A percentile compares a stretch with the other conserved stretches of the same genome.
phyloP scores from a whole-genome alignment of 2,888 invertebrate genomes.

The Linhomoeus sp. region DNA sequence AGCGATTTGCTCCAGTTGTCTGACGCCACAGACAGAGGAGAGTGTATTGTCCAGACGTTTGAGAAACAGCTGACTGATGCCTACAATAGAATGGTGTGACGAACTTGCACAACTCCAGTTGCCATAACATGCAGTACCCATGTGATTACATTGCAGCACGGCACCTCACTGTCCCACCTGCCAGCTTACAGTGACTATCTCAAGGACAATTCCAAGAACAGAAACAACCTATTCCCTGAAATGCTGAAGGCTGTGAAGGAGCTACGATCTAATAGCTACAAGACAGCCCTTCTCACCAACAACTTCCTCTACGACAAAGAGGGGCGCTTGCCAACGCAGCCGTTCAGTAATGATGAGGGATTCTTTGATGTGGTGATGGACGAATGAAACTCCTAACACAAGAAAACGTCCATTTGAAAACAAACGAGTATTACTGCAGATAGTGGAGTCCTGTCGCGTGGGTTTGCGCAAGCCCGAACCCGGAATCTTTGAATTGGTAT shows the following conservation, averaged over 20 bases:
- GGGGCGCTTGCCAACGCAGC: conserved; percentile 11
- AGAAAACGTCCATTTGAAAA: too few relatives aligned
- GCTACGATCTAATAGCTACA: conserved; percentile 29
- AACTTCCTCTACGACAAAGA: conserved; percentile 27
- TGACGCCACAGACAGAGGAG: conserved; percentile 28
- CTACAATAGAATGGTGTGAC: conserved; percentile 26
- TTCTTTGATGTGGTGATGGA: too few relatives aligned
- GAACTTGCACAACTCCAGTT: too few relatives aligned
- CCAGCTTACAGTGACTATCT: too few relatives aligned
- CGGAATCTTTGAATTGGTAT: conserved; percentile 26
- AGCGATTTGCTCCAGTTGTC: conserved; percentile 12
- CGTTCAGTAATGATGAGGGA: background rate
- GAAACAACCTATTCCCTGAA: too few relatives aligned
- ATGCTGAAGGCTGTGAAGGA: conserved; percentile 26
- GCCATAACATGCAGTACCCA: too few relatives aligned
- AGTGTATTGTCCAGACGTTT: conserved; percentile 27
- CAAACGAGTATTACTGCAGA: conserved; percentile 12
- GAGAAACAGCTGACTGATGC: conserved; percentile 27
- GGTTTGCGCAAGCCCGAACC: conserved; percentile 31
- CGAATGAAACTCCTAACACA: too few relatives aligned
- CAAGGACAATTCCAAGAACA: too few relatives aligned
- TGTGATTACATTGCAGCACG: too few relatives aligned
- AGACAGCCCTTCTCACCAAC: conserved; percentile 33
- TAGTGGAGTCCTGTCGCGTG: conserved; percentile 31
- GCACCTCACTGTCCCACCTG: too few relatives aligned